Evolutionary conservation across 2,113 vertebrate species (phyloP).

Genomic region (Eurystomus gularis): DNA sequence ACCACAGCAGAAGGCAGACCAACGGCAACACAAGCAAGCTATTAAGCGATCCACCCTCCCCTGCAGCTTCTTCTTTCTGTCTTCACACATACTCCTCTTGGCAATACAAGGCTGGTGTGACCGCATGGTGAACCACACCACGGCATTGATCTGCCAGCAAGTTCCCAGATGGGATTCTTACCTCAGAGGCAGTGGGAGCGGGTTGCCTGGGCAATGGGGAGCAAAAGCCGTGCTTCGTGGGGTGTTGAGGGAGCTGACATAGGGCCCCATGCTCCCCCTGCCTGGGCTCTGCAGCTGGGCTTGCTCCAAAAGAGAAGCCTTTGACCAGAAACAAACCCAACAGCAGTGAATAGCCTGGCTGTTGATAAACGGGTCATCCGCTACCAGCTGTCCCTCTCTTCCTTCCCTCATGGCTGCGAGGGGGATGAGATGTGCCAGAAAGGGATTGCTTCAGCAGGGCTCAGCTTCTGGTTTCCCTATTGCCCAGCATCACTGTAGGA

Average conservation of each 20-base stretch:
- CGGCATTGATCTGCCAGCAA: not conserved
- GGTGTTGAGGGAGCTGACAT: not conserved
- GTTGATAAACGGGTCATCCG: rapidly evolving
- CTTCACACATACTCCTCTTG: not conserved
- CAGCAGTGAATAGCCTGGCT: not conserved
- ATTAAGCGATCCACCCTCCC: not conserved
- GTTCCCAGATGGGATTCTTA: not conserved
- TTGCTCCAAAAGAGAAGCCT: not conserved
- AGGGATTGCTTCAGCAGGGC: not conserved
- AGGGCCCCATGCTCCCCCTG: not conserved
- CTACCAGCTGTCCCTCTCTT: not conserved
- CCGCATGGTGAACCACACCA: not conserved
- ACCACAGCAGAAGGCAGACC: not conserved
- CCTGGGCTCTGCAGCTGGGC: not conserved
- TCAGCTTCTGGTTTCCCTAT: not conserved
- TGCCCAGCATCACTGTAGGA: not conserved
- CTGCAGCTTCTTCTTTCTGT: not conserved
- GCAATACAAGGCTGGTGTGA: not conserved
- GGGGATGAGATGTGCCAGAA: not conserved
- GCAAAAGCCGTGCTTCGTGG: rapidly evolving
- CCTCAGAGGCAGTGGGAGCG: rapidly evolving
- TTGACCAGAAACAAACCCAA: not conserved
- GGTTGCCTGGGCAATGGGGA: rapidly evolving
- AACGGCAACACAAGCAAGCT: not conserved
- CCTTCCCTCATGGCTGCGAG: not conserved